Evolutionary conservation across 2,113 vertebrate species (phyloP), one percentile per base, ranked within the genome.

Genomic region (Choloepus hoffmanni): DNA sequence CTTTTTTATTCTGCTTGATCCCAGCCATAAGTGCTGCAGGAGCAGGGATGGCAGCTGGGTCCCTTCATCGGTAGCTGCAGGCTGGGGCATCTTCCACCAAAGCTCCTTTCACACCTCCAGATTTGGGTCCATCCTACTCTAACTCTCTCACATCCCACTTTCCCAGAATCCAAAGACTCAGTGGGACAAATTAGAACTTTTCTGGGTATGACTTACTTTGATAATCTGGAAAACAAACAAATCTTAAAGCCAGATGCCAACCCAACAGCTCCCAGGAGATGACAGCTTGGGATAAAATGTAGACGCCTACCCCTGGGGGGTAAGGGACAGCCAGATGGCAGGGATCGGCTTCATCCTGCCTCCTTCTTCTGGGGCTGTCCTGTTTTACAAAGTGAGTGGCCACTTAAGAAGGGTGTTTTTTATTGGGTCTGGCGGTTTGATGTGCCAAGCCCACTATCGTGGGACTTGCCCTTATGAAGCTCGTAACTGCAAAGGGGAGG

Each of bases 221-320:
- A 65, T n/a, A 58, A 90, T 81, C 91, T 90, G 48, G 72, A 96
- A 70, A 90, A 86, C 36, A 92, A 83, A 73, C 43, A 85, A 11
- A 90, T 82, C 82, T 95, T 62, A 40, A 92, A 95, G 62, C 62
- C 19, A 43, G 62, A 94, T 68, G 85, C 77, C 93, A 82, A 33
- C 9, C 23, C 28, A 7, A 23, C 45, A 74, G 53, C 67, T 94
- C 94, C 89, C 10, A 24, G 67, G 67, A 95, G 33, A 88, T 50
- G 78, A 82, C 63, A 55, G 63, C 40, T n/a, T 83, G 43, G 77
- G 58, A 68, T 78, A 89, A 58, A 97, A 14, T n/a, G n/a, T 68
- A 58, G 48, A 76, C 28, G 72, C 24, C 33, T 53, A 88, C 16
- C 8, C 85, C n/a, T 55, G 33, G 10, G 53, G 16, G 79, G 3